Evolutionary conservation across 2,113 vertebrate genomes (phyloP), one percentile per base, ranked within the genome.

Genomic region (Halichoerus grypus): DNA sequence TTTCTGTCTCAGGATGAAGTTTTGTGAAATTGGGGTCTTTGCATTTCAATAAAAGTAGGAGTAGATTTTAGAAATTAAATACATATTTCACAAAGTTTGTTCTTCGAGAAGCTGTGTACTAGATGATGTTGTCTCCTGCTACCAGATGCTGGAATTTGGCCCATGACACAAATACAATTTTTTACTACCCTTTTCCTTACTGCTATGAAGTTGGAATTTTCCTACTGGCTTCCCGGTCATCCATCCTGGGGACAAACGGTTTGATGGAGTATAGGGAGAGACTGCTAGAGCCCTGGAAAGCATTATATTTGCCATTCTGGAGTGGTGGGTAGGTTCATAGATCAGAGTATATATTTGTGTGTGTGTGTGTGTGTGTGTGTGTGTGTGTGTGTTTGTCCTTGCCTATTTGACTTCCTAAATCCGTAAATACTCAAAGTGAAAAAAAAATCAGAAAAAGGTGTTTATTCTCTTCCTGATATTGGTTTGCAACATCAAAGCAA

Each of bases 401-500:
- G 65, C 18, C 51, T 61, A 2, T 84, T 84, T 84, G 53, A 74
- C 49, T 85, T 59, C 36, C 39, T 39, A 79, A 90, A 7, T 72
- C 22, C n/a, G 1, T 22, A 69, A 82, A 79, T 67, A 67, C 3
- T 5, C 24, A 88, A 81, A 24, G 31, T 53, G 21, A 82, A 55
- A 74, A 46, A 42, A 95, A 87, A 86, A 94, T 16, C 26, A 42
- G n/a, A 51, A 86, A 69, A 74, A 61, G 6, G 3, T 18, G 3
- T 79, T 79, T 46, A 61, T 90, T 90, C 16, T 86, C n/a, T 88
- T 77, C 6, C 9, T 22, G 7, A 39, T 96, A 69, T 1, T 15
- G 2, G 14, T 55, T 91, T 79, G 16, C 63, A 79, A 96, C 49
- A 95, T 94, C 63, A 98, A 96, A 97, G 95, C 33, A 69, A 57